Percentiles rank a stretch among this genome's conserved stretches.
phyloP scores from a whole-genome alignment of 2,113 vertebrate genomes.

The Nannobrachium achirus region DNA sequence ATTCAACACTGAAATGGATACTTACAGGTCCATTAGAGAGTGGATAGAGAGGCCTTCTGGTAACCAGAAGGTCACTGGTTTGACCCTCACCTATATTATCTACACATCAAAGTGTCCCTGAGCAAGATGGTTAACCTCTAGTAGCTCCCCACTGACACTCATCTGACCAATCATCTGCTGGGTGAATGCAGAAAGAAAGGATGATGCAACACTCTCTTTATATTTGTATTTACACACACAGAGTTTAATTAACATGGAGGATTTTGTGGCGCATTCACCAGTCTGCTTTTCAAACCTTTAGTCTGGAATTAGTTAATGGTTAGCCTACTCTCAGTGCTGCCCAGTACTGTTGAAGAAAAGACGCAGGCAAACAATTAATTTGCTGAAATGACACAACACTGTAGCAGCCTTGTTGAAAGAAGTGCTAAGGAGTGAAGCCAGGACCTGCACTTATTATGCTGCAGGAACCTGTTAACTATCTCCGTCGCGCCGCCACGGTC shows the following conservation, averaged over 20 bases:
- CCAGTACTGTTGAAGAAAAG: slow-evolving; percentile 23
- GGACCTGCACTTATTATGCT: slow-evolving; percentile 64
- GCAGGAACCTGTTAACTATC: slow-evolving; percentile 69
- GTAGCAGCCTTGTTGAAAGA: slow-evolving; percentile 31
- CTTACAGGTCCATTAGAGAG: too few species aligned
- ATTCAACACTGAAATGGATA: too few species aligned
- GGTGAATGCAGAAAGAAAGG: not conserved
- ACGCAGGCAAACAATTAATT: slow-evolving; percentile 27
- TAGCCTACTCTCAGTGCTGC: not conserved
- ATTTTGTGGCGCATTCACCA: too few species aligned
- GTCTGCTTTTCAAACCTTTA: not conserved
- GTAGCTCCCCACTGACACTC: not conserved
- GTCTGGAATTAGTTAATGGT: not conserved
- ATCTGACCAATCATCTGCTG: not conserved
- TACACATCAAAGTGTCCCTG: not conserved
- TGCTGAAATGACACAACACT: slow-evolving; percentile 48
- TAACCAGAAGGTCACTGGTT: too few species aligned
- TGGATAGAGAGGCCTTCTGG: too few species aligned
- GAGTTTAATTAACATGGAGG: too few species aligned
- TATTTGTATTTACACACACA: too few species aligned
- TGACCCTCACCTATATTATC: not conserved
- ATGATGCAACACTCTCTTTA: too few species aligned
- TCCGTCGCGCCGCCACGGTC: slow-evolving; percentile 51
- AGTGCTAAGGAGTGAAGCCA: slow-evolving; percentile 48
- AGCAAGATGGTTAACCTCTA: not conserved